These are phyloP conservation scores for Hapalemur alaotrensis DNA, from an alignment of 2,797 vertebrate genomes.

Conservation along the genomic window DNA sequence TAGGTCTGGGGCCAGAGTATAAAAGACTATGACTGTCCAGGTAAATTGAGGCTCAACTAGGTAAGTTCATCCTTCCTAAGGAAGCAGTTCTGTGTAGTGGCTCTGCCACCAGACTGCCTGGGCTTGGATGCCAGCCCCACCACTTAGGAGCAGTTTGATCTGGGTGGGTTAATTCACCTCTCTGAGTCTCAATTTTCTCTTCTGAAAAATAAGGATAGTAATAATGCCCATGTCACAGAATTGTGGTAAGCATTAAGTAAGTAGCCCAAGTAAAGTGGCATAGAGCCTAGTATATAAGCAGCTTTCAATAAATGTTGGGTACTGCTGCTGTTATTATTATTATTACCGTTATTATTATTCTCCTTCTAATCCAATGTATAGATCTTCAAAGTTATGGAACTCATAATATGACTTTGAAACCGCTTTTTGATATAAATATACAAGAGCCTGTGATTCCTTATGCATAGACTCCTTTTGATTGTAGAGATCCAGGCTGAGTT, in stretches of 20 bases:
- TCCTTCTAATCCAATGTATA: neutral
- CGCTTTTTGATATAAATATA: constrained; percentile 12
- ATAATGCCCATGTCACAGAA: neutral
- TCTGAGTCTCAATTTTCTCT: neutral
- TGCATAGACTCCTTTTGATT: neutral
- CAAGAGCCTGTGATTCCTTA: neutral
- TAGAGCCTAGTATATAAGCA: neutral
- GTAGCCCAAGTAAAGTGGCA: neutral
- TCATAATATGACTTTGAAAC: constrained; percentile 18
- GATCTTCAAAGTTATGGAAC: neutral
- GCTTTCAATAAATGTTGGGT: neutral
- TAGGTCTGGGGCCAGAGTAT: neutral
- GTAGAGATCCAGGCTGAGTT: neutral
- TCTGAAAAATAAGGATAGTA: neutral
- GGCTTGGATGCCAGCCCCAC: neutral
- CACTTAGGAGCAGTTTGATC: neutral
- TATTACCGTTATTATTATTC: neutral
- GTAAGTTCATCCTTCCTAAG: neutral
- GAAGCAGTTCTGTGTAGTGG: neutral
- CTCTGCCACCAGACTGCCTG: neutral
- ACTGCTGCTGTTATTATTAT: neutral
- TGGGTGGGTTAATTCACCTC: neutral
- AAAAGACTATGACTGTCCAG: neutral
- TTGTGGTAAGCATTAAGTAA: constrained; percentile 1
- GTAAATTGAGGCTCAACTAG: neutral